Evolutionary conservation across 1,140 invertebrate genomes (phyloP).

Genomic region (Neomicropteryx cornuta): DNA sequence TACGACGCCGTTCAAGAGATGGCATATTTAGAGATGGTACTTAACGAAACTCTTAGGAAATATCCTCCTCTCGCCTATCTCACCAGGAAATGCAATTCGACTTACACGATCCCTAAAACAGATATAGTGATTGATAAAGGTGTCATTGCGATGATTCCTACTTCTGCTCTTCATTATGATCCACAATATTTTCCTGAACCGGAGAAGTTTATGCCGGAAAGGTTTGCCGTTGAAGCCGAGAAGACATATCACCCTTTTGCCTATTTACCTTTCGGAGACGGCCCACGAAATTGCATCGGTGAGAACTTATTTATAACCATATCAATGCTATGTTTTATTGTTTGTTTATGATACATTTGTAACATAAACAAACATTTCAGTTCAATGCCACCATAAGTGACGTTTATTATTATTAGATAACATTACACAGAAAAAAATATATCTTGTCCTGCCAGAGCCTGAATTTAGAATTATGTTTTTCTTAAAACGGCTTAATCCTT

Average conservation of each 20-base stretch:
- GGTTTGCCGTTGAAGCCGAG: slow-evolving; percentile 38
- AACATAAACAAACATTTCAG: no score
- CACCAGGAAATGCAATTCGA: slow-evolving; percentile 26
- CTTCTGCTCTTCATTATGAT: slow-evolving; percentile 48
- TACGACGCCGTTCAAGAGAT: slow-evolving; percentile 47
- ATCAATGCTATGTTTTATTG: no score
- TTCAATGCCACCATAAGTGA: no score
- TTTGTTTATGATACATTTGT: no score
- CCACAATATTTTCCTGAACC: slow-evolving; percentile 42
- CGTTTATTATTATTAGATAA: no score
- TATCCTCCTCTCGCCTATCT: slow-evolving; percentile 35
- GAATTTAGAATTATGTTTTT: no score
- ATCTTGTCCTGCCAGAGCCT: no score
- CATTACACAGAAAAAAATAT: no score
- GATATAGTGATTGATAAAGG: slow-evolving; percentile 33
- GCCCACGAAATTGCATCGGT: slow-evolving; percentile 58
- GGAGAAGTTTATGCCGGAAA: slow-evolving; percentile 46
- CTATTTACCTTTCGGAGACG: slow-evolving; percentile 60
- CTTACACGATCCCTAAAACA: slow-evolving; percentile 31
- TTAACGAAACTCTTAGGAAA: slow-evolving; percentile 29
- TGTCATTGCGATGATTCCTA: slow-evolving; percentile 37
- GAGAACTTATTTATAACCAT: slow-evolving; percentile 16
- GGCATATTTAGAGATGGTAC: slow-evolving; percentile 32
- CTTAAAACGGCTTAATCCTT: no score
- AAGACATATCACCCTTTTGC: slow-evolving; percentile 33